Evolutionary conservation across 2,797 vertebrate species (phyloP), one percentile per base, ranked within the genome.

Genomic region (Parauchenoglanis punctatus): DNA sequence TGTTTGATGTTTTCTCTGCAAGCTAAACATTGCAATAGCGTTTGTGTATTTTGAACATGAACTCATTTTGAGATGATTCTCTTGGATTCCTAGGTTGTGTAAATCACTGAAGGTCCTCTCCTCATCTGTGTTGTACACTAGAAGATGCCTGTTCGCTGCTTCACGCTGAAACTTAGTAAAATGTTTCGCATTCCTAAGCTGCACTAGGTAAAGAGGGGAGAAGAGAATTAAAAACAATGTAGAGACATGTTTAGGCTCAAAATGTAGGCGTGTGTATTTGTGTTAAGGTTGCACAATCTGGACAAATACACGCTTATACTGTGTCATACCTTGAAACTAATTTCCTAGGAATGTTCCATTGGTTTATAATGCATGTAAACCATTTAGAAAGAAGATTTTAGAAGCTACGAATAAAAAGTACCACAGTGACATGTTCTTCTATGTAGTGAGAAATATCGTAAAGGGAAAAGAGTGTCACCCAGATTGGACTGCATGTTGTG

Each of bases 131-230:
- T 35, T 56, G 28, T 58, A 58, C 52, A 23, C 7, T 13, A 80
- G 40, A 40, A 23, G 54, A 59, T 59, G 18, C 59, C 77, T 58
- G 5, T 35, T 80, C 35, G 5, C 20, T 59, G 44, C 72, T 83
- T 59, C 49, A 25, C 61, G 25, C 65, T 54, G 63, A 49, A 65
- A 10, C 10, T 58, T 85, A 76, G 81, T 86, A 94, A 94, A 95
- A 94, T 95, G 92, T 94, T 95, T 94, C 92, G 94, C 94, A 96
- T 96, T 95, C 95, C 95, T 95, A 93, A 91, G 90, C 89, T 91
- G 87, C 78, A 23, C 89, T 91, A 93, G 91, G 91, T 85, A 80
- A 91, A 89, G 92, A 68, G 82, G 63, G 82, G 59, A 81, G 75
- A 58, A 82, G 54, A 56, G 40, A n/a, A 78, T 49, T 63, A 54